Conservation (phyloP, 2,113 vertebrate genomes). For the Bos taurus region DNA sequence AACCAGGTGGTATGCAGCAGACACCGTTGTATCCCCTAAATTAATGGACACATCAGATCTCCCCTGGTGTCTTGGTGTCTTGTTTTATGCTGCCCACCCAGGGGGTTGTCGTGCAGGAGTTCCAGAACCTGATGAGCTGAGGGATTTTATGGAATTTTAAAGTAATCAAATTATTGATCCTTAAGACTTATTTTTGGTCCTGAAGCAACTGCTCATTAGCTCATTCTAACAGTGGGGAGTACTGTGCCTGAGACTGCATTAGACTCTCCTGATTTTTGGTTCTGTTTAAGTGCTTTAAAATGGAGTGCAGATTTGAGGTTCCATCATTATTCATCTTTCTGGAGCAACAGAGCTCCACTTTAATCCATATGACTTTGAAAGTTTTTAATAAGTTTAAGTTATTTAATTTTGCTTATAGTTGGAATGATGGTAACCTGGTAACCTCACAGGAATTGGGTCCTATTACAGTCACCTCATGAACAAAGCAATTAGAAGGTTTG, state of each 20-base stretch:
- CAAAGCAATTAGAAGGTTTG: background rate
- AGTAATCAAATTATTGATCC: background rate
- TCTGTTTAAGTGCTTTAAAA: background rate
- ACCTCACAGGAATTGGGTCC: background rate
- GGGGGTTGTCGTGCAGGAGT: background rate
- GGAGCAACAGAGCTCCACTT: background rate
- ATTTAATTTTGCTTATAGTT: background rate
- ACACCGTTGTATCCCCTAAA: background rate
- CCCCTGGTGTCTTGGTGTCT: background rate
- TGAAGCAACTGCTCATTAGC: background rate
- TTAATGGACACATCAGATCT: background rate
- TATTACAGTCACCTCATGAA: background rate
- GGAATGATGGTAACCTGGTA: background rate
- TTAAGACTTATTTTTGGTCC: background rate
- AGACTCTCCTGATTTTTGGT: background rate
- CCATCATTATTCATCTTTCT: background rate
- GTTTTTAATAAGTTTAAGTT: background rate
- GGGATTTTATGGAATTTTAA: conserved; percentile 22
- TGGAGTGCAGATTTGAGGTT: background rate
- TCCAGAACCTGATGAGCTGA: background rate
- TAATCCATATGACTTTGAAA: background rate
- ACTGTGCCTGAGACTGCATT: background rate
- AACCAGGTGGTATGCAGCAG: background rate
- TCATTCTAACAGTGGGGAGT: background rate
- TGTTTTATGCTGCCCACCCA: accelerated